Percentiles rank a stretch among this genome's conserved stretches.
Evolutionary conservation across 2,113 vertebrate genomes (phyloP).

Genomic region (Nerophis ophidion): DNA sequence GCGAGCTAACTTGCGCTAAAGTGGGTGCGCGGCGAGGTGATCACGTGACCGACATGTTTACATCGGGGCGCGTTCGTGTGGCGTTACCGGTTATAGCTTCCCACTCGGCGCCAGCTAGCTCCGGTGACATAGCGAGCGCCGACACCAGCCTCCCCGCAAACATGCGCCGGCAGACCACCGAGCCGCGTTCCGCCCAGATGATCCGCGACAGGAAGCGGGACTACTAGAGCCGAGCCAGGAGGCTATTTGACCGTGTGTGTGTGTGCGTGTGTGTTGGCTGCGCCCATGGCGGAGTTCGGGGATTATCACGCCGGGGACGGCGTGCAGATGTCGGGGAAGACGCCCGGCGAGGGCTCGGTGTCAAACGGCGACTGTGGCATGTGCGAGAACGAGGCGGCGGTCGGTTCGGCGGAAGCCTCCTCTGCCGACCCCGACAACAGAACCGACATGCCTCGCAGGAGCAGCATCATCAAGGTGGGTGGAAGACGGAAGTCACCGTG

Average conservation of each 20-base stretch:
- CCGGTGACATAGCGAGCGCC: not conserved
- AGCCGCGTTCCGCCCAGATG: constrained; percentile 28
- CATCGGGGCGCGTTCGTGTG: too few species aligned
- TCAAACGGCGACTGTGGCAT: constrained; percentile 83
- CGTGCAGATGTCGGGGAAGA: constrained; percentile 68
- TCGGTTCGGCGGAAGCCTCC: constrained; percentile 59
- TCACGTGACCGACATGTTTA: not conserved
- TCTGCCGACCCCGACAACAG: constrained; percentile 71
- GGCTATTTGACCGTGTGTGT: constrained; percentile 16
- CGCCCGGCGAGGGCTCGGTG: constrained; percentile 70
- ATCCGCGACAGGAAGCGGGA: constrained; percentile 37
- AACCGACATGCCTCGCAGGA: constrained; percentile 83
- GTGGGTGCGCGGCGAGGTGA: not conserved
- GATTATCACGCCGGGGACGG: constrained; percentile 44
- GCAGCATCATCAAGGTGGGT: constrained; percentile 95
- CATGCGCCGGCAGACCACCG: constrained; percentile 34
- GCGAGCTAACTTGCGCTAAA: not conserved
- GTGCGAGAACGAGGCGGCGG: constrained; percentile 68
- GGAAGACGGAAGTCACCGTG: constrained; percentile 22
- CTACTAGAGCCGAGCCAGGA: constrained; percentile 32
- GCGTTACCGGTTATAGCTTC: not conserved
- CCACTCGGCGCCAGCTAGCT: not conserved
- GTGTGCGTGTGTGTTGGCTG: constrained; percentile 12
- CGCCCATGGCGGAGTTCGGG: constrained; percentile 72
- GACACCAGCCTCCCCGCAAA: not conserved